phyloP scores from a whole-genome alignment of 2,797 vertebrate genomes.

The Setipinna tenuifilis region DNA sequence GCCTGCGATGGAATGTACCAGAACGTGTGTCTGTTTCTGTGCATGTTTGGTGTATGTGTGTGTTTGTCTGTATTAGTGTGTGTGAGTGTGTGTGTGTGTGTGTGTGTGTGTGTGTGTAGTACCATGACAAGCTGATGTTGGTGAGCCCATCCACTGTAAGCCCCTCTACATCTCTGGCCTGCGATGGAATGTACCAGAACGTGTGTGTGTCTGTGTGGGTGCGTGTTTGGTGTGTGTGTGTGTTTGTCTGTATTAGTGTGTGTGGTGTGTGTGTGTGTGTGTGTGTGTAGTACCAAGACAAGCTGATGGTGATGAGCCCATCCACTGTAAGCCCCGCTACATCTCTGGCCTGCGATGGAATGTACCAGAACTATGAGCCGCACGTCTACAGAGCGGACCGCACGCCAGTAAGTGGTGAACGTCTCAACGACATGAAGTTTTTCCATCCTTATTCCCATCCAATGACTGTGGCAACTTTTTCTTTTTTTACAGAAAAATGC shows the following conservation, averaged over 20 bases:
- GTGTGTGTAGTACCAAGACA: too few species aligned
- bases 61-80: too few species aligned
- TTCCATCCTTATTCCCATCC: neutral
- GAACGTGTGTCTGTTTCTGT: too few species aligned
- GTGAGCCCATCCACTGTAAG: neutral
- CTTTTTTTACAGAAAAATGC: neutral
- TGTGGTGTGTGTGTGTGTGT: too few species aligned
- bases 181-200: neutral
- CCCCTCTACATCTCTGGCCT: neutral
- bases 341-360: neutral
- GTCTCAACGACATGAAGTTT: neutral
- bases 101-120: too few species aligned
- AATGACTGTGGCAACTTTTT: neutral
- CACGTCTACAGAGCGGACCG: neutral
- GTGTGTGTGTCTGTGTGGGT: too few species aligned
- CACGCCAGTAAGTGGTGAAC: neutral
- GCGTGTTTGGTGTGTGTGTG: too few species aligned
- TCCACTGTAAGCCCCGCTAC: neutral
- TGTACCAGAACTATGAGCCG: neutral
- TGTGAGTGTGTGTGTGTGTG: too few species aligned
- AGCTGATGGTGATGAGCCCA: neutral
- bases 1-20: neutral
- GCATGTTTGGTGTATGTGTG: too few species aligned
- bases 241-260: too few species aligned
- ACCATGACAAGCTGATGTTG: too few species aligned